Evolutionary conservation across 2,888 invertebrate genomes (phyloP).

Genomic region (Tenthredo mesomela): DNA sequence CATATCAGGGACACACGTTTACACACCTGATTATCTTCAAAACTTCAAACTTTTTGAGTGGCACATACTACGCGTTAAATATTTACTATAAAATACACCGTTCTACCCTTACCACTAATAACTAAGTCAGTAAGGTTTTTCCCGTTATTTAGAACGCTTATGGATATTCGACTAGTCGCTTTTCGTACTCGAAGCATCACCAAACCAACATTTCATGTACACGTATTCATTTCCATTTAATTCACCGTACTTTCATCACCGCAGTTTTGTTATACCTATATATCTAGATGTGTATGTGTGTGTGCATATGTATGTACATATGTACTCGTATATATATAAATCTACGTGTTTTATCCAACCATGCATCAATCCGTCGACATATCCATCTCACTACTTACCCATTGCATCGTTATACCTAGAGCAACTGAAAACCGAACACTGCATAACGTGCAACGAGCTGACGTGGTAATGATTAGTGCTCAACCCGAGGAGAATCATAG

Average conservation of each 20-base stretch:
- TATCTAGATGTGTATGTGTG: not conserved
- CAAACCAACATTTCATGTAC: not conserved
- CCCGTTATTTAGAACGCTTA: not conserved
- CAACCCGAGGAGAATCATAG: not conserved
- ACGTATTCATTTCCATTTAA: not conserved
- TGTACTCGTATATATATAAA: not conserved
- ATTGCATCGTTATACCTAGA: not conserved
- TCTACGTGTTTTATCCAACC: constrained; percentile 25
- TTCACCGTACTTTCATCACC: not conserved
- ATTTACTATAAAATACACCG: not conserved
- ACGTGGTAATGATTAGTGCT: constrained; percentile 10
- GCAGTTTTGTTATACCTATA: not conserved
- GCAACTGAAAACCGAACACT: not conserved
- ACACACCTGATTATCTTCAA: not conserved
- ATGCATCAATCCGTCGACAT: constrained; percentile 21
- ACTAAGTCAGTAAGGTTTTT: not conserved
- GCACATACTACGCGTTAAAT: not conserved
- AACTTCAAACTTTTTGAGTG: not conserved
- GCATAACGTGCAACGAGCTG: constrained; percentile 5
- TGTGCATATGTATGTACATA: no score
- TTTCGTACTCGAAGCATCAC: not conserved
- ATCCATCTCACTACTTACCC: constrained; percentile 9
- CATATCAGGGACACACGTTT: not conserved
- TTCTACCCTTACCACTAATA: not conserved
- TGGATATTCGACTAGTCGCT: not conserved